phyloP scores from a whole-genome alignment of 2,797 vertebrate species.

The Acrocephalus scirpaceus region DNA sequence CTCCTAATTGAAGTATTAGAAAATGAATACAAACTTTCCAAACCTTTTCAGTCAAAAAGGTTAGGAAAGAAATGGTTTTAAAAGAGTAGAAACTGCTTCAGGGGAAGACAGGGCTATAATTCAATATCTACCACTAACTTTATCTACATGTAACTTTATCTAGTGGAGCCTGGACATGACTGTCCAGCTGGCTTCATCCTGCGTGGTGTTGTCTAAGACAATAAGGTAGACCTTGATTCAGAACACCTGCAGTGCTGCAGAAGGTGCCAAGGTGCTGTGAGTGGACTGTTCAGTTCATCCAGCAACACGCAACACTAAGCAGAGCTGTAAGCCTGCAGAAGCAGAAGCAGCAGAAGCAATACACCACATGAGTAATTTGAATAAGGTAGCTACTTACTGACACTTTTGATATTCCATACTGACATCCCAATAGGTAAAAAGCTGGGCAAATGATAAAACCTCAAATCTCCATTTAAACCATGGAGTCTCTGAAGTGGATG shows the following conservation, averaged over 20 bases:
- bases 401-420: not conserved
- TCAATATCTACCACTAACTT: not conserved
- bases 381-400: not conserved
- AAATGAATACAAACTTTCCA: not conserved
- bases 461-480: not conserved
- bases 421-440: not conserved
- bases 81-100: not conserved
- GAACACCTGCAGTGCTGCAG: not conserved
- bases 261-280: not conserved
- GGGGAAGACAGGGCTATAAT: not conserved
- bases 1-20: not conserved
- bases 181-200: not conserved
- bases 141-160: not conserved
- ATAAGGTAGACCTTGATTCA: not conserved
- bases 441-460: not conserved
- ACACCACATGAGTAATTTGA: not conserved
- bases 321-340: not conserved
- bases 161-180: not conserved
- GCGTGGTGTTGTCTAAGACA: not conserved
- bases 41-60: not conserved
- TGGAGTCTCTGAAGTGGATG: not conserved
- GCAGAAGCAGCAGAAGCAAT: not conserved
- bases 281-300: not conserved
- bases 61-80: not conserved
- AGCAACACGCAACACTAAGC: fast-evolving